Evolutionary conservation across 2,113 vertebrate species (phyloP), one percentile per base, ranked within the genome.

Genomic region (Hydropotes inermis): DNA sequence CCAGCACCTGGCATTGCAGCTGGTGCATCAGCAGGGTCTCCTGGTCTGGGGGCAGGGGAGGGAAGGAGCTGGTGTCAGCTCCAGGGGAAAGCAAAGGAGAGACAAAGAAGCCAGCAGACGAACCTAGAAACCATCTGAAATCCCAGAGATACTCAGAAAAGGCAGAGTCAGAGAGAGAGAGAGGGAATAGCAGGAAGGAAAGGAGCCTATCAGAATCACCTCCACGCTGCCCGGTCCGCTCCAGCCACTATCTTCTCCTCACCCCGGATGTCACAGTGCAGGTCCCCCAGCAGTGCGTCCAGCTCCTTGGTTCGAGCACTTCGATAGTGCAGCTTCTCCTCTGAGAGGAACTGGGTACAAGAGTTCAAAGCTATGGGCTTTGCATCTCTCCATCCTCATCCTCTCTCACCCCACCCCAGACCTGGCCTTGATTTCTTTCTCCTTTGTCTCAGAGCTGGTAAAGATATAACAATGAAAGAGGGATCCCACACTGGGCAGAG

Each of bases 1-100:
- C 98, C 84, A 99, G 98, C 93, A 99, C 98, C 94, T 98, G 98
- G 30, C 98, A 98, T 98, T 99, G 99, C 97, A 99, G 97, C 97
- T 99, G 99, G 60, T 99, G 99, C 99, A 99, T 99, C 82, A 99
- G 98, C 57, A 99, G 98, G 0, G 98, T 99, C 98, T 99, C 99
- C 98, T 99, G 99, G 98, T 99, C 99, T 98, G 93, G 11, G 23
- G 12, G 74, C 5, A 23, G 61, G 54, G 36, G 47, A 81, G 19
- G 13, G 15, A 55, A 54, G 60, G 52, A 82, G 28, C 60, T 50
- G 36, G 78, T 7, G 79, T 96, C 52, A 96, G 55, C 36, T 55
- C 57, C 25, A n/a, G 64, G n/a, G 54, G 7, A 94, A 25, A 76
- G 27, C 25, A 50, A 79, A 87, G 13, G 30, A 86, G 23, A 60